phyloP scores from a whole-genome alignment of 1,140 invertebrate species.

The Samia ricini region DNA sequence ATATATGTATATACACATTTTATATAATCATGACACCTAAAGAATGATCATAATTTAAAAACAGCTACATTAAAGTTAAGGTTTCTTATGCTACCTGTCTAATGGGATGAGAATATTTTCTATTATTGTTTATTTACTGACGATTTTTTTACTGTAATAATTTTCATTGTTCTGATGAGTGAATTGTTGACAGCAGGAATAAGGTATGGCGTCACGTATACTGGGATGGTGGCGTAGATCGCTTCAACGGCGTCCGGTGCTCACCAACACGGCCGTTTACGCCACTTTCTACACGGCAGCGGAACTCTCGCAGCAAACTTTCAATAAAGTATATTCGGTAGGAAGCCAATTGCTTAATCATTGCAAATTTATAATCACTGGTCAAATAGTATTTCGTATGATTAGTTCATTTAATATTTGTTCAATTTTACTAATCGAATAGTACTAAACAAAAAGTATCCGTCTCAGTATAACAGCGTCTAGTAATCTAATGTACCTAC shows the following conservation, averaged over 20 bases:
- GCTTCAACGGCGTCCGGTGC: slow-evolving; percentile 79
- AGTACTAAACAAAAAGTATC: too few species aligned
- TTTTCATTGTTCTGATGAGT: background rate
- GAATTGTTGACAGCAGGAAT: background rate
- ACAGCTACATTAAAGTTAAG: too few species aligned
- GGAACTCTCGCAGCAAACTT: slow-evolving; percentile 87
- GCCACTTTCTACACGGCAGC: slow-evolving; percentile 87
- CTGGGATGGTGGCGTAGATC: slow-evolving; percentile 35
- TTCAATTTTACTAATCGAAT: too few species aligned
- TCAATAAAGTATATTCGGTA: slow-evolving; percentile 82
- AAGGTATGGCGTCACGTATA: slow-evolving; percentile 36
- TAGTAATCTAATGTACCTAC: too few species aligned
- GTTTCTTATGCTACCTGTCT: too few species aligned
- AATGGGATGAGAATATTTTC: too few species aligned
- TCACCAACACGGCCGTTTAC: slow-evolving; percentile 87
- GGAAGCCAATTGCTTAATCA: slow-evolving; percentile 22
- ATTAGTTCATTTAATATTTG: background rate
- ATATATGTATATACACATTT: too few species aligned
- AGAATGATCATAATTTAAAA: too few species aligned
- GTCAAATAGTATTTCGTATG: background rate
- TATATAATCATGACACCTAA: too few species aligned
- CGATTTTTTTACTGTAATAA: background rate
- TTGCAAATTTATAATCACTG: background rate
- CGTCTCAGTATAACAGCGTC: too few species aligned
- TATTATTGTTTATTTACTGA: too few species aligned